phyloP scores from a whole-genome alignment of 2,797 vertebrate species.

The Neosilurus mollespiculum region DNA sequence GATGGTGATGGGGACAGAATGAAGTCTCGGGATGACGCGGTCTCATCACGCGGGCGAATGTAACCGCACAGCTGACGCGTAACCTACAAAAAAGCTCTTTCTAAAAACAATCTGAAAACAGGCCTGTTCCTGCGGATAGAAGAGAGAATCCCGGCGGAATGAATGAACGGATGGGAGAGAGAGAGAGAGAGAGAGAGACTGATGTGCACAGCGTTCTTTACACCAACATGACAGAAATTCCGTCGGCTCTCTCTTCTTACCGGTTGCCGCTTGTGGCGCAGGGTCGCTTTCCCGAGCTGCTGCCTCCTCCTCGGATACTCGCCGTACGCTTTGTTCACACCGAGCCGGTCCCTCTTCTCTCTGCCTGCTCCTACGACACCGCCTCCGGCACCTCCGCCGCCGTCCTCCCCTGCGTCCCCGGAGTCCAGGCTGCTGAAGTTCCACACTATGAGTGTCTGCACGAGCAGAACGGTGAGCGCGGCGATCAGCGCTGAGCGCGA shows the following conservation, averaged over 20 bases:
- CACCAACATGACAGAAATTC: background rate
- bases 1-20: background rate
- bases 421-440: constrained; percentile 94
- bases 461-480: constrained; percentile 85
- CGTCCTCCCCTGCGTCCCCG: constrained; percentile 73
- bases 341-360: constrained; percentile 35
- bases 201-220: background rate
- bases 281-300: constrained; percentile 23
- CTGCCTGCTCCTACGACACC: constrained; percentile 6
- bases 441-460: constrained; percentile 94
- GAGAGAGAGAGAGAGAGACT: background rate
- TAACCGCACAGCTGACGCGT: background rate
- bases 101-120: background rate
- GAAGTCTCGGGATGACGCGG: background rate
- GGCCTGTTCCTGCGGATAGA: background rate
- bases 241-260: constrained; percentile 1
- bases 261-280: constrained; percentile 21
- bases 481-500: constrained; percentile 84
- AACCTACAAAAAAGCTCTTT: too few relatives aligned
- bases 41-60: background rate
- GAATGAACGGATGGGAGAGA: background rate
- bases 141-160: background rate
- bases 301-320: background rate
- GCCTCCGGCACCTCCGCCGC: constrained; percentile 51
- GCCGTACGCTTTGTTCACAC: background rate